A percentile compares a stretch with the other conserved stretches of the same genome.
Evolutionary conservation across 1,140 invertebrate genomes (phyloP).

Genomic region (Solenopsis invicta): DNA sequence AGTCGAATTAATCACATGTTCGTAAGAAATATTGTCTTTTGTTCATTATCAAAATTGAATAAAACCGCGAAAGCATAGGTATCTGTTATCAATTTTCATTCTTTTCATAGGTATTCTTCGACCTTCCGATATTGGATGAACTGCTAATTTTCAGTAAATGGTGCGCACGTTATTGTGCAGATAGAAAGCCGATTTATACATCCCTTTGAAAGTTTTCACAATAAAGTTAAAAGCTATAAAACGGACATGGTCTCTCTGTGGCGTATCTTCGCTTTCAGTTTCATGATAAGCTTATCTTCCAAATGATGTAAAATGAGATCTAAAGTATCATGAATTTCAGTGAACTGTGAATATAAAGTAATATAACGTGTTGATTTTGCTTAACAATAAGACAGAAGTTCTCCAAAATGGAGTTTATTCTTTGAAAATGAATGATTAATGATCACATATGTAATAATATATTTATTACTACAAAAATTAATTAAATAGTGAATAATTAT

Average conservation of each 20-base stretch:
- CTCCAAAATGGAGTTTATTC: not conserved
- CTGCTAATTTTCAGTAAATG: conserved; percentile 37
- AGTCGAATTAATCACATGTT: not conserved
- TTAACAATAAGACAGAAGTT: not conserved
- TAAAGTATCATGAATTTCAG: not conserved
- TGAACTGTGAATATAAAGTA: not conserved
- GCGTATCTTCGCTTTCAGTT: not conserved
- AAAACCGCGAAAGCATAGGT: not conserved
- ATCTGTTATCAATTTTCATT: conserved; percentile 19
- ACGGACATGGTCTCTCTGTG: not conserved
- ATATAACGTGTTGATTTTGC: not conserved
- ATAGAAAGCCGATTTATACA: conserved; percentile 36
- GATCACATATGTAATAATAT: not conserved
- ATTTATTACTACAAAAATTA: not conserved
- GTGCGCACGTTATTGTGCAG: not conserved
- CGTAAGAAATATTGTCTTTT: not conserved
- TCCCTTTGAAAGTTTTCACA: not conserved
- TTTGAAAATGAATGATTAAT: not conserved
- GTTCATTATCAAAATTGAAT: not conserved
- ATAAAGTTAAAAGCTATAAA: not conserved
- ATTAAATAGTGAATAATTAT: not conserved
- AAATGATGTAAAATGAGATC: not conserved
- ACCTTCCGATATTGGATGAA: not conserved
- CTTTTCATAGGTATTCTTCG: not conserved
- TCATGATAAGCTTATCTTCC: conserved; percentile 1